Evolutionary conservation across 2,797 vertebrate species (phyloP).

Genomic region (Cheirogaleus major): DNA sequence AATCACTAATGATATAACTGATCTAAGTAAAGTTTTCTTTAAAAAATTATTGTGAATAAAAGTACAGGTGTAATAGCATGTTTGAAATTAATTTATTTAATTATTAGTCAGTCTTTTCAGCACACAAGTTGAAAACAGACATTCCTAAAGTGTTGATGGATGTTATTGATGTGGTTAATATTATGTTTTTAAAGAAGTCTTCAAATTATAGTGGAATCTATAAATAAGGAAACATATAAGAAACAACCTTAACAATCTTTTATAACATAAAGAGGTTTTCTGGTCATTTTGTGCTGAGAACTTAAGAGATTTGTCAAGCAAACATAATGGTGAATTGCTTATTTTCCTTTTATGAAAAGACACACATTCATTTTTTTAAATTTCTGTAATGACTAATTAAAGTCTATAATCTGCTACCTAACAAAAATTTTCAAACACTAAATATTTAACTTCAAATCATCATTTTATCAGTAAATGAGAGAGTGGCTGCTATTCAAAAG

Average conservation of each 20-base stretch:
- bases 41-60: neutral
- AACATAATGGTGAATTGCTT: neutral
- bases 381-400: neutral
- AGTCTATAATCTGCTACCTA: neutral
- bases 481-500: neutral
- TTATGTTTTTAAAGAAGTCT: neutral
- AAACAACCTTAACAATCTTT: neutral
- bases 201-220: neutral
- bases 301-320: neutral
- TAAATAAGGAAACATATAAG: neutral
- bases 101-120: neutral
- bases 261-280: neutral
- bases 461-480: neutral
- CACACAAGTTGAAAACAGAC: neutral
- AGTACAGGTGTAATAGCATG: neutral
- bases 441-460: neutral
- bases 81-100: conserved; percentile 6
- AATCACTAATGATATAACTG: neutral
- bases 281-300: neutral
- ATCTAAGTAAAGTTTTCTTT: neutral
- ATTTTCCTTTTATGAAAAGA: neutral
- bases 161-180: neutral
- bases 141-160: neutral
- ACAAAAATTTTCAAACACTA: neutral
- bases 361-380: neutral